A percentile compares a stretch with the other conserved stretches of the same genome.
These are phyloP conservation scores for Anthonomus grandis DNA, from an alignment of 1,140 invertebrate genomes.

Conservation along the genomic window DNA sequence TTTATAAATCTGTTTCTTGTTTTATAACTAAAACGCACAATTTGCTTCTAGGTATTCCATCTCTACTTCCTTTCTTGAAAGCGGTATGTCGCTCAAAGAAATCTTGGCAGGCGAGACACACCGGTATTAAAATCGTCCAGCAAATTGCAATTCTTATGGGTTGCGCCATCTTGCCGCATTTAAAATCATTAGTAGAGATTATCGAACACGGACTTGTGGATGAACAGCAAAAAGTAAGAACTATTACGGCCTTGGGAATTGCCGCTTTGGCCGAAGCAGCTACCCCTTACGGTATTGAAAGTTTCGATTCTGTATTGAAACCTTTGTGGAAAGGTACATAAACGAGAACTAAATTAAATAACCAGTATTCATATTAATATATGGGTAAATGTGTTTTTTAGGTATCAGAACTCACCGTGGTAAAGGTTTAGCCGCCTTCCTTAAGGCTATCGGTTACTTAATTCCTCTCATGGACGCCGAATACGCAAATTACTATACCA, in stretches of 20 bases:
- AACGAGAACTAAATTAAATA: not conserved
- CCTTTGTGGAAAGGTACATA: slow-evolving; percentile 88
- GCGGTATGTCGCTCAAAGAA: slow-evolving; percentile 99
- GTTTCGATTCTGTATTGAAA: slow-evolving; percentile 98
- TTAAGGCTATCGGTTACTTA: slow-evolving; percentile 99
- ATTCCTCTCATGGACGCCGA: slow-evolving; percentile 99
- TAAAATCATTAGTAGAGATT: slow-evolving; percentile 97
- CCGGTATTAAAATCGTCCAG: slow-evolving; percentile 99
- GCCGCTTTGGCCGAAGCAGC: slow-evolving; percentile 97
- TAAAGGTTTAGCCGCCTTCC: slow-evolving; percentile 97
- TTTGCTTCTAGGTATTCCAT: slow-evolving; percentile 77
- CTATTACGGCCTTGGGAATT: slow-evolving; percentile 97
- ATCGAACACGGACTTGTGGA: slow-evolving; percentile 95
- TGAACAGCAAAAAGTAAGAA: slow-evolving; percentile 88
- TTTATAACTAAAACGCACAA: not conserved
- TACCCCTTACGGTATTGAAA: slow-evolving; percentile 99
- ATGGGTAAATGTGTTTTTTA: slow-evolving; percentile 6
- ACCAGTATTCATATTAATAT: too few species aligned
- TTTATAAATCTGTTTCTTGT: not conserved
- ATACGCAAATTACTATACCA: slow-evolving; percentile 99
- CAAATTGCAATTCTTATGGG: slow-evolving; percentile 99
- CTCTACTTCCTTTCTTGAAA: slow-evolving; percentile 95
- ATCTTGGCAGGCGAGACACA: slow-evolving; percentile 99
- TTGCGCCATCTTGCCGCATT: slow-evolving; percentile 97
- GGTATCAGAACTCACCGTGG: slow-evolving; percentile 93